Evolutionary conservation across 2,797 vertebrate genomes (phyloP).

Genomic region (Saguinus oedipus): DNA sequence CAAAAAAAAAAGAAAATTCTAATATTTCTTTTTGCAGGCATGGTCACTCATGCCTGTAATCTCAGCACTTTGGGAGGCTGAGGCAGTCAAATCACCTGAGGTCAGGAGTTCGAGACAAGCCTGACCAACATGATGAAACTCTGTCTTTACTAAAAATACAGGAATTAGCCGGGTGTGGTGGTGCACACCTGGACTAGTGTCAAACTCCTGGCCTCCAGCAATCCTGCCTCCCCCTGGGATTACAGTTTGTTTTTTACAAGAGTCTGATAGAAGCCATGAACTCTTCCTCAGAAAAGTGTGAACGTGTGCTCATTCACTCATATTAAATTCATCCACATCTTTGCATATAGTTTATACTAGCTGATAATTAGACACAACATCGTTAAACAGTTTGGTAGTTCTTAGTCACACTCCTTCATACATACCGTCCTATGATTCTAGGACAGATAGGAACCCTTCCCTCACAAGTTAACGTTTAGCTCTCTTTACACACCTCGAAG

Average conservation of each 20-base stretch:
- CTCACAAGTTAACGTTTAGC: not conserved
- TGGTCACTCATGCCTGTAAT: not conserved
- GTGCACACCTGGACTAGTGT: not conserved
- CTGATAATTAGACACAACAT: not conserved
- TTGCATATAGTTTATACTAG: not conserved
- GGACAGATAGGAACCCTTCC: not conserved
- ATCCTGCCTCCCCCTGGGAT: not conserved
- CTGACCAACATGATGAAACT: no score
- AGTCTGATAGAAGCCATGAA: not conserved
- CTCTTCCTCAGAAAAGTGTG: not conserved
- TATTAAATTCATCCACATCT: not conserved
- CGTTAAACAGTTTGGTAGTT: not conserved
- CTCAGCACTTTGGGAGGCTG: not conserved
- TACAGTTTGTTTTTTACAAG: not conserved
- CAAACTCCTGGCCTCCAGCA: not conserved
- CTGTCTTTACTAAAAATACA: no score
- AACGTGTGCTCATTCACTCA: not conserved
- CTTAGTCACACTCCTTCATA: not conserved
- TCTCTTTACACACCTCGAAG: not conserved
- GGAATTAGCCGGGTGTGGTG: no score
- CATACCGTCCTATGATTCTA: not conserved
- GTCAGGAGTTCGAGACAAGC: no score
- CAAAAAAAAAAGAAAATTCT: not conserved
- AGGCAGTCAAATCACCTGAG: no score
- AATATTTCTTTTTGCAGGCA: no score